Conservation (phyloP, 2,113 vertebrate genomes). For the Chrysochloris asiatica region DNA sequence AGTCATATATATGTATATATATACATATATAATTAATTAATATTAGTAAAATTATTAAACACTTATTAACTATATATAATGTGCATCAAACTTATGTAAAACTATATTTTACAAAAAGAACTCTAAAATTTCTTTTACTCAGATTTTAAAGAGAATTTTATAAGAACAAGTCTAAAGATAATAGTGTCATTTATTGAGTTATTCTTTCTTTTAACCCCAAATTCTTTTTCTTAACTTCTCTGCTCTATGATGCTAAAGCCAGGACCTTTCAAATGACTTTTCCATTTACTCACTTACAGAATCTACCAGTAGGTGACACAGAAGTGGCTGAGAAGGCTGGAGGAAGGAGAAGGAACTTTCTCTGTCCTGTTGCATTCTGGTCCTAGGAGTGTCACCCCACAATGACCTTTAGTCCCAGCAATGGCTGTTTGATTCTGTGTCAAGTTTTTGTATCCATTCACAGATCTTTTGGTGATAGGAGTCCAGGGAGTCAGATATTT, state of each 20-base stretch:
- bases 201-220: neutral
- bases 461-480: accelerated
- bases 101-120: neutral
- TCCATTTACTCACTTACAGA: accelerated
- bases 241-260: neutral
- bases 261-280: neutral
- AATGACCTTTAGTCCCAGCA: neutral
- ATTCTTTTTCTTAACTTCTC: neutral
- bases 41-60: no score
- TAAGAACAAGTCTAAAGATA: neutral
- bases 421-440: neutral
- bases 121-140: neutral
- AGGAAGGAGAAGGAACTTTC: neutral
- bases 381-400: neutral
- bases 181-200: neutral
- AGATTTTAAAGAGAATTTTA: conserved; percentile 17
- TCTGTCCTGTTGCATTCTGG: neutral
- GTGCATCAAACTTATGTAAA: conserved; percentile 39
- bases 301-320: neutral
- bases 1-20: no score
- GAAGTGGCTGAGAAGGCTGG: neutral
- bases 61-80: no score
- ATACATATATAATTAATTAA: no score
- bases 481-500: neutral
- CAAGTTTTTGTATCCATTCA: neutral